Conservation (phyloP, 2,888 invertebrate species). For the Slavum lentiscoides region DNA sequence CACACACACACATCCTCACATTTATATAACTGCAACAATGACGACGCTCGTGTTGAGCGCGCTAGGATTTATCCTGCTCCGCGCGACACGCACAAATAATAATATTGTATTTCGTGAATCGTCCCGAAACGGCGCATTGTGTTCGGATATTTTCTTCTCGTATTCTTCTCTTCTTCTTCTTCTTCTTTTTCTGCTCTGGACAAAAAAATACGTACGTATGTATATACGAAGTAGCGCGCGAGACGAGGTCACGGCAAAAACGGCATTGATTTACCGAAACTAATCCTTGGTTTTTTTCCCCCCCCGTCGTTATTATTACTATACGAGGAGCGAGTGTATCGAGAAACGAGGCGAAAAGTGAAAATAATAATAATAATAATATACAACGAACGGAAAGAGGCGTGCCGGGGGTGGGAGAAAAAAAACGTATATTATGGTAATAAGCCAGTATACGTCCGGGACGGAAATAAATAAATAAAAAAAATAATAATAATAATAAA, state of each 20-base stretch:
- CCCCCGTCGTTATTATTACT: slow-evolving; percentile 17
- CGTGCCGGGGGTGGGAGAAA: not conserved
- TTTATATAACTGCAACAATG: slow-evolving; percentile 1
- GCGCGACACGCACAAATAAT: too few relatives aligned
- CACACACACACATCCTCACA: not conserved
- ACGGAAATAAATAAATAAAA: not conserved
- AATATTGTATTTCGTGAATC: not conserved
- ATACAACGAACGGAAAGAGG: slow-evolving; percentile 18
- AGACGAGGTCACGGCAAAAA: slow-evolving; percentile 16
- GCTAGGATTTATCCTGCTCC: not conserved
- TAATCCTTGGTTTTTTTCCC: slow-evolving; percentile 31
- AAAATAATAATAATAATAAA: slow-evolving; percentile 39
- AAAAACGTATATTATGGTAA: slow-evolving; percentile 47
- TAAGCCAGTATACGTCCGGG: slow-evolving; percentile 10
- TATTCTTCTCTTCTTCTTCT: too few relatives aligned
- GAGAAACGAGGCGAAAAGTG: slow-evolving; percentile 47
- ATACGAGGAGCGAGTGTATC: slow-evolving; percentile 15
- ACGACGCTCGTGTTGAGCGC: slow-evolving; percentile 4
- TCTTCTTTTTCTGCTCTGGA: too few relatives aligned
- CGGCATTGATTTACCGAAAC: slow-evolving; percentile 34
- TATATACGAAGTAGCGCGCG: too few relatives aligned
- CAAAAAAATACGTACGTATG: too few relatives aligned
- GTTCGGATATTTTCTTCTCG: not conserved
- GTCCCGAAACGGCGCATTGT: slow-evolving; percentile 1
- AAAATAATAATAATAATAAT: not conserved